Base-by-base conservation (phyloP, 2,888 invertebrate genomes). In the Parthenolecanium corni region DNA sequence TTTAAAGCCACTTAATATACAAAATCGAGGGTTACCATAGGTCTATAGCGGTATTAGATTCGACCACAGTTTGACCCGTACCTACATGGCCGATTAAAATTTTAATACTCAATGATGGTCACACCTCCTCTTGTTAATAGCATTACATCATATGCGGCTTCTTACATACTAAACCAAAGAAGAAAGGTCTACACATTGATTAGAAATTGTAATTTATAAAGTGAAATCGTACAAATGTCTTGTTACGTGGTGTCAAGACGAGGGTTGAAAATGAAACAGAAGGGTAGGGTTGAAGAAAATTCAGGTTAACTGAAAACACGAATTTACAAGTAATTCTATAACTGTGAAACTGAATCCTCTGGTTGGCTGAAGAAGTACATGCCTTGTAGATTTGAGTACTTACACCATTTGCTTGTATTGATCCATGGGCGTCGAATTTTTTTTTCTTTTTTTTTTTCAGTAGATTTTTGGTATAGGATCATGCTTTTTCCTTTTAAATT, bases 221-320 rank as follows among this genome's bases (percentile, higher is more conserved):
- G 24, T 46, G 57, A 57, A 57, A 57, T 57, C 57, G 21, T 57
- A 57, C 42, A 57, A 57, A 57, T 57, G 57, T 44, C 57, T 46
- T 46, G 57, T 57, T 16, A 42, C 18, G 44, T 16, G n/a, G 18
- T 42, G 44, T 42, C 4, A 31, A 31, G 31, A 31, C 31, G 31
- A 31, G 31, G 31, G 31, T 6, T 6, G 9, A 9, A 31, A 31
- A 9, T 4, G 31, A 31, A 31, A 31, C 4, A 31, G 9, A 31
- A 31, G 9, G 9, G 31, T 6, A 31, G 9, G 9, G 9, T 4
- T 6, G 44, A 42, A 42, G 14, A 42, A 42, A 18, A 42, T 16
- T 16, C n/a, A 42, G 16, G 44, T 42, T 42, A 42, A 18, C 44
- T 14, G 4, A 5, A 18, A 42, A 42, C 44, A 42, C 44, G 44